phyloP scores from a whole-genome alignment of 2,113 vertebrate species.

The Lynx canadensis region DNA sequence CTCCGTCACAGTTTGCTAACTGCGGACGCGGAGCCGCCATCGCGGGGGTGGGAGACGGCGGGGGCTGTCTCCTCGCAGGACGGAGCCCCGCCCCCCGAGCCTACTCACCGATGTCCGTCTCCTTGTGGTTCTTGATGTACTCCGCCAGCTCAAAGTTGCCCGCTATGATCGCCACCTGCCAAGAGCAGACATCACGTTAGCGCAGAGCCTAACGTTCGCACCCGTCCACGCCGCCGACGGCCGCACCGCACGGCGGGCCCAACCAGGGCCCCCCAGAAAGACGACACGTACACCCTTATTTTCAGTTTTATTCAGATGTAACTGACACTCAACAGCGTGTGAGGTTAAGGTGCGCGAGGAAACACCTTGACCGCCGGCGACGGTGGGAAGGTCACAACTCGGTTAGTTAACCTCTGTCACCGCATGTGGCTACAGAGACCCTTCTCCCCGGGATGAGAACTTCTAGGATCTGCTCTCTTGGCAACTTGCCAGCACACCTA shows the following conservation, averaged over 20 bases:
- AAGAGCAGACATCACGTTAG: slow-evolving; percentile 54
- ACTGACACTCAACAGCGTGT: rapidly evolving
- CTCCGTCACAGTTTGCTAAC: rapidly evolving
- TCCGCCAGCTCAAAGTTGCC: slow-evolving; percentile 98
- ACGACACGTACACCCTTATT: rapidly evolving
- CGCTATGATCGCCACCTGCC: slow-evolving; percentile 97
- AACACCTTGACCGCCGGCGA: rapidly evolving
- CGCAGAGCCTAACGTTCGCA: rapidly evolving
- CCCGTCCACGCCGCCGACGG: rapidly evolving
- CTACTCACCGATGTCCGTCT: slow-evolving; percentile 93
- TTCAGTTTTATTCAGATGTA: rapidly evolving
- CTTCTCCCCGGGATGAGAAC: rapidly evolving
- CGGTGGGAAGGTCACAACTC: rapidly evolving
- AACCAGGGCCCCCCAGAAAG: not conserved
- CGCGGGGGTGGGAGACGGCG: rapidly evolving
- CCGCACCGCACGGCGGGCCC: rapidly evolving
- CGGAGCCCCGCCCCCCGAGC: rapidly evolving
- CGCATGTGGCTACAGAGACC: rapidly evolving
- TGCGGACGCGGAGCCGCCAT: rapidly evolving
- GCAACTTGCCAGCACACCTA: rapidly evolving
- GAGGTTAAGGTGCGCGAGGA: rapidly evolving
- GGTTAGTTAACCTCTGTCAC: not conserved
- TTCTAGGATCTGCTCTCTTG: rapidly evolving
- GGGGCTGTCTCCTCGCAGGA: rapidly evolving
- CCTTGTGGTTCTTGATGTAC: slow-evolving; percentile 97